Conservation (phyloP, 1,140 invertebrate genomes). For the Formica selysi region DNA sequence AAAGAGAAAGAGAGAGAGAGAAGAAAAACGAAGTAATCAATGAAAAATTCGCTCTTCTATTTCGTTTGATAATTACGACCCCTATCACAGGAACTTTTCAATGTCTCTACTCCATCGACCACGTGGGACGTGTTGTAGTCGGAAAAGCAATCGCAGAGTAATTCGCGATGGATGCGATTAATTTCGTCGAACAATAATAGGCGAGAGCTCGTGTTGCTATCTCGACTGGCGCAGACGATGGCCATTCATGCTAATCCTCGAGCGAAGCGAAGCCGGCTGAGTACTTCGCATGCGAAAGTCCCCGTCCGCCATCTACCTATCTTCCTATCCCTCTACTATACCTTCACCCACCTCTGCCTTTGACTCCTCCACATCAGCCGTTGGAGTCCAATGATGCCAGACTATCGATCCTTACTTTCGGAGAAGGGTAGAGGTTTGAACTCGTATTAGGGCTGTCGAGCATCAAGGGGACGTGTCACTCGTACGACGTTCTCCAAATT, state of each 20-base stretch:
- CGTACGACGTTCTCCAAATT: constrained; percentile 72
- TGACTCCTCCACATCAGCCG: constrained; percentile 75
- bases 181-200: constrained; percentile 82
- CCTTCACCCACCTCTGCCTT: constrained; percentile 65
- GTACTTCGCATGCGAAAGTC: constrained; percentile 74
- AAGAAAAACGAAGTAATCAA: background rate
- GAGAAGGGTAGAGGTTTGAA: constrained; percentile 79
- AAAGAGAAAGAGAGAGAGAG: too few species aligned
- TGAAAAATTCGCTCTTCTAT: background rate
- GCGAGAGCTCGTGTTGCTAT: constrained; percentile 77
- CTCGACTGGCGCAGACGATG: constrained; percentile 79
- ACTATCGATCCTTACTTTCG: constrained; percentile 82
- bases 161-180: constrained; percentile 82
- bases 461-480: constrained; percentile 80
- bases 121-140: constrained; percentile 30
- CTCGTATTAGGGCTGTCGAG: constrained; percentile 76
- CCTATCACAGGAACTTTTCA: constrained; percentile 38
- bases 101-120: background rate
- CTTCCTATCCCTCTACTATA: constrained; percentile 45
- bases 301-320: constrained; percentile 65
- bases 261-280: constrained; percentile 58
- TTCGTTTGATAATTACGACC: constrained; percentile 15
- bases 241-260: constrained; percentile 83
- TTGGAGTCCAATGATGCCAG: constrained; percentile 81
- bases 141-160: constrained; percentile 78